A percentile compares a stretch with the other conserved stretches of the same genome.
phyloP scores from a whole-genome alignment of 2,888 invertebrate species.

The Biston stratarius region DNA sequence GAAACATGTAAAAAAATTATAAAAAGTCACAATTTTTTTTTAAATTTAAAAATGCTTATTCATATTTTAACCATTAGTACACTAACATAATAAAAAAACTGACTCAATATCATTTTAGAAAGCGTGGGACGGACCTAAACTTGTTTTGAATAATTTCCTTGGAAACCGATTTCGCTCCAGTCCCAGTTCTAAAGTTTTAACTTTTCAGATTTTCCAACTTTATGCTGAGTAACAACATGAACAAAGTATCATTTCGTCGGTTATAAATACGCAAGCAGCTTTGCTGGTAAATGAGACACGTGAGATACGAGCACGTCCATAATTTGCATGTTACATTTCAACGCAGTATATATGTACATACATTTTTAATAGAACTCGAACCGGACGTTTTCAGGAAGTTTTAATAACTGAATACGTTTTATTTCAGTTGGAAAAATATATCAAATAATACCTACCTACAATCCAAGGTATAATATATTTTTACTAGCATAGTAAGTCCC shows the following conservation, averaged over 20 bases:
- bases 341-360: slow-evolving; percentile 1
- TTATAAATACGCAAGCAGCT: slow-evolving; percentile 16
- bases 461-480: not conserved
- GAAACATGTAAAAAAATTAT: too few species aligned
- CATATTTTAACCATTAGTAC: not conserved
- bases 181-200: slow-evolving; percentile 11
- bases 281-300: slow-evolving; percentile 15
- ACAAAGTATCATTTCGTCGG: slow-evolving; percentile 17
- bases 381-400: slow-evolving; percentile 5
- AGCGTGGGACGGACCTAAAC: slow-evolving; percentile 50
- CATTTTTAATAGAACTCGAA: slow-evolving; percentile 27
- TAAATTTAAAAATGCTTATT: not conserved
- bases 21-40: too few species aligned
- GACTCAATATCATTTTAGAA: slow-evolving; percentile 46
- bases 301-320: slow-evolving; percentile 18
- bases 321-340: slow-evolving; percentile 30
- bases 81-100: slow-evolving; percentile 29
- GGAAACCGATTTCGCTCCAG: slow-evolving; percentile 37
- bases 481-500: not conserved
- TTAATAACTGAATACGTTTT: slow-evolving; percentile 4
- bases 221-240: slow-evolving; percentile 5
- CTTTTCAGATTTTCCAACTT: slow-evolving; percentile 22
- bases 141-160: slow-evolving; percentile 52
- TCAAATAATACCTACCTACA: not conserved
- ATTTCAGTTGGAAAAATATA: not conserved